A percentile compares a stretch with the other conserved stretches of the same genome.
These are phyloP conservation scores for Muntiacus muntjak DNA, from an alignment of 2,113 vertebrate genomes.

Conservation along the genomic window DNA sequence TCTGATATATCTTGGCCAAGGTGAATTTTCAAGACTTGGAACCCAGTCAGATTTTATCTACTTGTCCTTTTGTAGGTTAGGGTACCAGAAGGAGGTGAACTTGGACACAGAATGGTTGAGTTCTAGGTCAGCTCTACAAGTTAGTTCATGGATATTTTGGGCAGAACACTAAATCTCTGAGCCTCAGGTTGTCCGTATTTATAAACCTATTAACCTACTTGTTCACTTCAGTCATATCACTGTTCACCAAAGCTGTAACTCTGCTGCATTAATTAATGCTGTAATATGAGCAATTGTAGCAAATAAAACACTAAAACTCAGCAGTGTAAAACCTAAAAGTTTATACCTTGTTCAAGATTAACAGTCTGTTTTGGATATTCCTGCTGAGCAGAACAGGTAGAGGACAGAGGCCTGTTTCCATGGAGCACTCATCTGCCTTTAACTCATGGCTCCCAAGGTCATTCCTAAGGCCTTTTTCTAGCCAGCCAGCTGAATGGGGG, in stretches of 20 bases:
- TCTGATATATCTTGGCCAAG: background rate
- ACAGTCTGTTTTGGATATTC: background rate
- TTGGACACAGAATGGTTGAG: background rate
- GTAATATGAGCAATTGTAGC: background rate
- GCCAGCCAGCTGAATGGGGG: background rate
- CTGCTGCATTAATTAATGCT: background rate
- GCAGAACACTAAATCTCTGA: background rate
- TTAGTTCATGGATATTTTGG: background rate
- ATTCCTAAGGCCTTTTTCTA: background rate
- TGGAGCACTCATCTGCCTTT: background rate
- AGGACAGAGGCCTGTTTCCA: background rate
- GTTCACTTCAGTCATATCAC: background rate
- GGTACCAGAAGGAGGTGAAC: background rate
- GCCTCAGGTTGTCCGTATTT: background rate
- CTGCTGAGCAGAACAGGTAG: background rate
- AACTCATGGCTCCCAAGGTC: background rate
- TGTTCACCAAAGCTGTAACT: background rate
- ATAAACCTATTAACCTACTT: background rate
- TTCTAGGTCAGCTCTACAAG: background rate
- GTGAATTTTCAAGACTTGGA: background rate
- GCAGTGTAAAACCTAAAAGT: background rate
- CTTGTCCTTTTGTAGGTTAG: background rate
- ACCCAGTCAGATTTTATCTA: background rate
- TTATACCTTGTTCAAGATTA: background rate
- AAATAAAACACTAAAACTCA: background rate